These are phyloP conservation scores for Apis dorsata DNA, from an alignment of 1,140 invertebrate genomes.

Conservation along the genomic window DNA sequence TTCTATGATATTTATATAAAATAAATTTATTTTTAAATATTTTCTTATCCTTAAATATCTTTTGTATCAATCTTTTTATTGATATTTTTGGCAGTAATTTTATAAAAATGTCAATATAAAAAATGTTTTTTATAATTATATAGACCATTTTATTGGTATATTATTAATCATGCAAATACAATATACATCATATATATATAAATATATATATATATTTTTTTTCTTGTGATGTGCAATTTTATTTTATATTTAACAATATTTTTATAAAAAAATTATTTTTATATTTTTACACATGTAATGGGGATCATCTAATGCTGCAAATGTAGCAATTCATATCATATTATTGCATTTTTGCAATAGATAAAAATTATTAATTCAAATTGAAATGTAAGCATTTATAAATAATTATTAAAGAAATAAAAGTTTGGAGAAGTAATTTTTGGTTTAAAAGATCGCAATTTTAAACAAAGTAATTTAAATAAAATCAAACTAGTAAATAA, in stretches of 20 bases:
- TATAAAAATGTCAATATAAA: constrained; percentile 4
- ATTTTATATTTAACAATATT: constrained; percentile 26
- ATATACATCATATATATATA: constrained; percentile 17
- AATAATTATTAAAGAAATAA: not conserved
- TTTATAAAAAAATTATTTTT: constrained; percentile 30
- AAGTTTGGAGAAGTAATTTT: constrained; percentile 14
- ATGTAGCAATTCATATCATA: constrained; percentile 2
- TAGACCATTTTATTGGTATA: constrained; percentile 16
- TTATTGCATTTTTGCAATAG: not conserved
- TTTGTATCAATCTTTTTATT: not conserved
- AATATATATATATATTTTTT: not conserved
- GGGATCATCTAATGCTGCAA: not conserved
- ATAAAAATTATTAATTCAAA: constrained; percentile 1
- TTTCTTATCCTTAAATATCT: not conserved
- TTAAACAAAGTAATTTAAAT: constrained; percentile 16
- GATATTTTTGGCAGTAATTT: not conserved
- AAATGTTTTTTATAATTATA: not conserved
- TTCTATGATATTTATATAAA: not conserved
- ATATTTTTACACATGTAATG: constrained; percentile 10
- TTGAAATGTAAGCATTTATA: not conserved
- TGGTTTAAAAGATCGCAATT: not conserved
- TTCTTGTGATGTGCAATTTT: constrained; percentile 12
- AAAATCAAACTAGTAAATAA: not conserved
- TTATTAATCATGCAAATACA: constrained; percentile 41
- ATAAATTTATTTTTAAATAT: constrained; percentile 15